phyloP scores from a whole-genome alignment of 1,140 invertebrate genomes.

The Drosophila nebulosa region DNA sequence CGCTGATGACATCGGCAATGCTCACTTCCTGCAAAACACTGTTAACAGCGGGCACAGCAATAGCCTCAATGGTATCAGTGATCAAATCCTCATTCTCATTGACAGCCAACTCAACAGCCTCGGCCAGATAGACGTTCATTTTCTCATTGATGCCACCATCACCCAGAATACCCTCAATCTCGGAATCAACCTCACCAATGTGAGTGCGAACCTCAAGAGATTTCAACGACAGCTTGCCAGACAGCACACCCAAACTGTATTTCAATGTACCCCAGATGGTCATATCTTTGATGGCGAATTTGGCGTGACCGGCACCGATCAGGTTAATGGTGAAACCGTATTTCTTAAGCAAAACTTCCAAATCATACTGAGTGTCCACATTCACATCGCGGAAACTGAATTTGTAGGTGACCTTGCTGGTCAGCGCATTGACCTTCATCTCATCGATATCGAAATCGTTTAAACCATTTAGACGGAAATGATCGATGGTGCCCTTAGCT shows the following conservation, averaged over 20 bases:
- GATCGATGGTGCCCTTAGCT: conserved; percentile 55
- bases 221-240: conserved; percentile 69
- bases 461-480: conserved; percentile 72
- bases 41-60: conserved; percentile 69
- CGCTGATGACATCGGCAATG: conserved; percentile 52
- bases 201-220: conserved; percentile 65
- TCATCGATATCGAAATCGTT: conserved; percentile 74
- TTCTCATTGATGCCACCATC: conserved; percentile 63
- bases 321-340: conserved; percentile 73
- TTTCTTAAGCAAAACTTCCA: conserved; percentile 61
- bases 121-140: conserved; percentile 69
- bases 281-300: conserved; percentile 73
- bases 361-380: conserved; percentile 68
- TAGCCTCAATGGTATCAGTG: conserved; percentile 65
- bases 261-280: conserved; percentile 65
- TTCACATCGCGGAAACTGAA: conserved; percentile 69
- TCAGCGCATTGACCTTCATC: conserved; percentile 71
- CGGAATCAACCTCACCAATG: conserved; percentile 72
- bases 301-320: conserved; percentile 66
- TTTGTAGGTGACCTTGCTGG: conserved; percentile 72
- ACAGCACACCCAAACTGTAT: conserved; percentile 64
- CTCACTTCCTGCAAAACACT: conserved; percentile 51
- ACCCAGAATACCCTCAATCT: conserved; percentile 74
- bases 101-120: conserved; percentile 60
- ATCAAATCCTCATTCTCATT: conserved; percentile 77